Percentiles rank a stretch among this genome's conserved stretches.
Evolutionary conservation across 1,140 invertebrate genomes (phyloP).

Genomic region (Chymomyza costata): DNA sequence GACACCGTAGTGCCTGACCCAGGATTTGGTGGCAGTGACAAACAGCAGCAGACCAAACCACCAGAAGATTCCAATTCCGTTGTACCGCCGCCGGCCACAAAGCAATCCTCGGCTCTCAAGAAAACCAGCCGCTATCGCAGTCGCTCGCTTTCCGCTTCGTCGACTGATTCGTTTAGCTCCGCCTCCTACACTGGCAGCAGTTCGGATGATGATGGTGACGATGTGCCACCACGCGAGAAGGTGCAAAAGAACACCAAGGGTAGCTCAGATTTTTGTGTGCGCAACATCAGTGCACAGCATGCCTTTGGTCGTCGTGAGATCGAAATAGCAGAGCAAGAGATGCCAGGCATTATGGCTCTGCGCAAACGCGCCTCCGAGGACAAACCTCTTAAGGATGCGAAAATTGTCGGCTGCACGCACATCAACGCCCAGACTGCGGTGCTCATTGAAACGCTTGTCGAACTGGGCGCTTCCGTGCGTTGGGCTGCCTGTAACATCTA

Average conservation of each 20-base stretch:
- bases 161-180: conserved; percentile 95
- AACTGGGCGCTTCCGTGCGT: conserved; percentile 92
- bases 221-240: conserved; percentile 87
- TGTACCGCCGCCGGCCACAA: conserved; percentile 75
- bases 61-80: conserved; percentile 62
- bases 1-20: conserved; percentile 71
- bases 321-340: conserved; percentile 98
- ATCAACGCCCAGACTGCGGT: conserved; percentile 99
- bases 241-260: conserved; percentile 87
- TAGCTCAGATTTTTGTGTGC: conserved; percentile 91
- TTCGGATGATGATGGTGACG: conserved; percentile 90
- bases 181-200: conserved; percentile 93
- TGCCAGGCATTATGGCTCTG: conserved; percentile 97
- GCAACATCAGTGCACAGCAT: conserved; percentile 92
- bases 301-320: conserved; percentile 96
- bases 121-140: conserved; percentile 90
- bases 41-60: conserved; percentile 46
- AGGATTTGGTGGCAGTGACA: conserved; percentile 65
- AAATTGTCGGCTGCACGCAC: conserved; percentile 97
- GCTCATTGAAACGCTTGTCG: conserved; percentile 93
- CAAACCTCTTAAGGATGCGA: conserved; percentile 95
- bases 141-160: conserved; percentile 93
- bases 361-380: conserved; percentile 92
- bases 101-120: conserved; percentile 84
- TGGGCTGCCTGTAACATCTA: conserved; percentile 99